Evolutionary conservation across 2,113 vertebrate genomes (phyloP), one percentile per base, ranked within the genome.

Genomic region (Dolichotis patagonum): DNA sequence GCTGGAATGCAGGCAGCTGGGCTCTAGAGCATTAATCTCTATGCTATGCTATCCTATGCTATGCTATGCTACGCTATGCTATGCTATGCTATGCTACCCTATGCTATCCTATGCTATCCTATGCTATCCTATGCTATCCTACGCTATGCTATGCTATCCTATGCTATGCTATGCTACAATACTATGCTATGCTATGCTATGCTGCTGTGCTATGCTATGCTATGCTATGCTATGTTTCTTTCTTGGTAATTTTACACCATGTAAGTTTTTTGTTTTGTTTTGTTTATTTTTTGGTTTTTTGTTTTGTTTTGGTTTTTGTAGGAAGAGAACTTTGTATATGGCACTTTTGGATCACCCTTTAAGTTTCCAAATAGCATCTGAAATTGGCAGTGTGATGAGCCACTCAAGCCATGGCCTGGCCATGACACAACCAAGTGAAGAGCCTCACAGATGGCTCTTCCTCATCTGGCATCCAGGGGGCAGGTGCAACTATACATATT

Each of bases 381-480:
- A 63, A 94, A 88, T 77, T 13, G 32, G n/a, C 17, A 43, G 67
- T 38, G 19, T 4, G 38, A 58, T 65, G 43, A 60, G 22, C 20
- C 46, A 32, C 8, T 1, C 65, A 93, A 28, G 43, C 41, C n/a
- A 0, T 52, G 1, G 71, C 63, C 49, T 54, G 10, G 67, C 60
- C 52, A 13, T 41, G 80, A 52, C 52, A 54, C 16, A 80, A 58
- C 62, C 32, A 87, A 52, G 35, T 5, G 13, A 82, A 95, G 46
- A 38, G n/a, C 49, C 62, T n/a, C 38, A 22, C 17, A 85, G 54
- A 11, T 4, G 22, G 22, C 84, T 11, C 43, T 60, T 16, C 41
- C 35, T 5, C 0, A 14, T 16, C 0, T 0, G 2, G 38, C 65
- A 78, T 24, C 2, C 35, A 2, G 13, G 2, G 10, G 2, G 4